Conservation (phyloP, 2,113 vertebrate species). For the Corvus hawaiiensis region DNA sequence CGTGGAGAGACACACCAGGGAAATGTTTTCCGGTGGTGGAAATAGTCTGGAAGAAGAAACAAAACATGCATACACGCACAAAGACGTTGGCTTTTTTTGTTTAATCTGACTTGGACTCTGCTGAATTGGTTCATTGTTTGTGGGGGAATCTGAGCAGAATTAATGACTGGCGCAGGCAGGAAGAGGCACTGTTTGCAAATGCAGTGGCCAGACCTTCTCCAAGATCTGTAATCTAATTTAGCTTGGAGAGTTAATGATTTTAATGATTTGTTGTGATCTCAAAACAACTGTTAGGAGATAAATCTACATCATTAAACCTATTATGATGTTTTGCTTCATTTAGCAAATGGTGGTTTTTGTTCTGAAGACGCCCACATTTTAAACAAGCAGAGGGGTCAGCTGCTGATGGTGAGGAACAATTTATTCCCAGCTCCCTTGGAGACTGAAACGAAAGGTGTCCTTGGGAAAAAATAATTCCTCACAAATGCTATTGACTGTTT, state of each 20-base stretch:
- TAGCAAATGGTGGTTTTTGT: constrained; percentile 68
- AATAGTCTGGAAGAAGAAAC: neutral
- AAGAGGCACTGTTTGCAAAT: constrained; percentile 40
- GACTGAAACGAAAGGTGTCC: constrained; percentile 57
- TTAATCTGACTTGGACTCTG: constrained; percentile 40
- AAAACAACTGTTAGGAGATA: constrained; percentile 77
- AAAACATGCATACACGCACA: neutral
- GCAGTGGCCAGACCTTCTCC: constrained; percentile 46
- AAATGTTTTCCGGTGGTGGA: neutral
- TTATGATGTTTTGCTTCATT: constrained; percentile 77
- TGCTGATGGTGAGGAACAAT: constrained; percentile 20
- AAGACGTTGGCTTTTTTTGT: constrained; percentile 36
- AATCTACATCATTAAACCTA: constrained; percentile 76
- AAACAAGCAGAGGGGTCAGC: constrained; percentile 61
- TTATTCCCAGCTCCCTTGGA: constrained; percentile 25
- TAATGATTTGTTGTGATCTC: constrained; percentile 81
- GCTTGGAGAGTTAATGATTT: constrained; percentile 74
- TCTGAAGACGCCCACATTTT: constrained; percentile 65
- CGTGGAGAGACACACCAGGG: neutral
- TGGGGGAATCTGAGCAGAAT: constrained; percentile 52
- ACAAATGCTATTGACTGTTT: neutral
- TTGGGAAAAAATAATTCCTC: constrained; percentile 34
- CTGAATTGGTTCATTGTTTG: constrained; percentile 34
- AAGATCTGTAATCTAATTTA: constrained; percentile 73
- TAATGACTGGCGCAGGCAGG: neutral